A percentile compares a stretch with the other conserved stretches of the same genome.
Evolutionary conservation across 2,888 invertebrate species (phyloP).

Genomic region (Sphecodes monilicornis): DNA sequence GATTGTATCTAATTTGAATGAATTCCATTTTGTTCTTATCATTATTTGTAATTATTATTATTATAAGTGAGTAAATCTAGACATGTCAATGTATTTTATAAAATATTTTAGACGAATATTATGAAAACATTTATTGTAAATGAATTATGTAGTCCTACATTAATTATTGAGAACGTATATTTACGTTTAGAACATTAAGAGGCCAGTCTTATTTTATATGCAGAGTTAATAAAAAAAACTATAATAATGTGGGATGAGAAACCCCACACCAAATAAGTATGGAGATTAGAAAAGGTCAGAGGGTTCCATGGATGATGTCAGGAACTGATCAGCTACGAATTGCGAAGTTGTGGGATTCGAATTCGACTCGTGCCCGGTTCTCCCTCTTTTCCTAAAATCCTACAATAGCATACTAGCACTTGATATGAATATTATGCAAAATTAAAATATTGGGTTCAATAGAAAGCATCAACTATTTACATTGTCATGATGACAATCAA

Average conservation of each 20-base stretch:
- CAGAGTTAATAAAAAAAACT: not conserved
- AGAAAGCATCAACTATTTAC: constrained; percentile 9
- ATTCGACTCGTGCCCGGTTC: not conserved
- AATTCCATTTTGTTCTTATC: constrained; percentile 50
- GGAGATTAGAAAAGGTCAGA: not conserved
- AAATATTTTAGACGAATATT: constrained; percentile 33
- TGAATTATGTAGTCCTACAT: constrained; percentile 24
- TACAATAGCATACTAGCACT: not conserved
- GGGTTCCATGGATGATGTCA: not conserved
- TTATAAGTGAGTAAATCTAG: constrained; percentile 18
- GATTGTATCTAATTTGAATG: constrained; percentile 36
- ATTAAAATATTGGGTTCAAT: not conserved
- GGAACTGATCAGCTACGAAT: not conserved
- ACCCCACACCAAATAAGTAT: not conserved
- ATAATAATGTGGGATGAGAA: constrained; percentile 5
- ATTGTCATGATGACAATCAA: constrained; percentile 5
- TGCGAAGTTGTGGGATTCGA: not conserved
- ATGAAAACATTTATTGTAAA: constrained; percentile 34
- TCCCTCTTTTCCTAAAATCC: not conserved
- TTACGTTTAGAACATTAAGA: constrained; percentile 19
- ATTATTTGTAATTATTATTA: constrained; percentile 37
- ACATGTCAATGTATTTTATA: constrained; percentile 16
- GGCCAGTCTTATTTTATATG: constrained; percentile 20
- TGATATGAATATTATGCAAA: constrained; percentile 2
- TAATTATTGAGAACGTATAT: constrained; percentile 18